Evolutionary conservation across 2,797 vertebrate species (phyloP), one percentile per base, ranked within the genome.

Genomic region (Parambassis ranga): DNA sequence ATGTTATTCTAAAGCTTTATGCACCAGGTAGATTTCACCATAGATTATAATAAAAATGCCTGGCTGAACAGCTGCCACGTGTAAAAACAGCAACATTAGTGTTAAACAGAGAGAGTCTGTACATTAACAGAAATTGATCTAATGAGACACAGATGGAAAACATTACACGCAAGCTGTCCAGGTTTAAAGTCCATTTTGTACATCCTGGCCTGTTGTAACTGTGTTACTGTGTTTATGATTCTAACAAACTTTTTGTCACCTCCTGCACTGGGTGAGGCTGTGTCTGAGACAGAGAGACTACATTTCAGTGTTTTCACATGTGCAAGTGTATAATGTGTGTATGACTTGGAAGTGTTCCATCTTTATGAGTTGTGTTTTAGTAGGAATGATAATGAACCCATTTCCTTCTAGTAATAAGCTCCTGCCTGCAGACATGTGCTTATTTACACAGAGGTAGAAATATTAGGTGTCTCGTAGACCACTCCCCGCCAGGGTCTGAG

Each of bases 401-500:
- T 77, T 84, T 83, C 76, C 76, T 75, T 36, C 8, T 2, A 10
- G n/a, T 81, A 80, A 75, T 69, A 79, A 66, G 63, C 46, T 35
- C 46, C 59, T 44, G 43, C 51, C 76, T 66, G 55, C 55, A 67
- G 63, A 71, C 55, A 10, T 51, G 6, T 51, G 60, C 31, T 71
- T 84, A 77, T 84, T 82, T 83, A 83, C 24, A 75, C 60, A 79
- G 71, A 65, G 68, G 46, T 62, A 57, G 64, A 81, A 51, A 78
- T 68, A 64, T 77, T 59, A 65, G 52, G 68, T 69, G 42, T 73
- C 78, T 62, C 46, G 68, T 65, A 51, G 48, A 44, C 2, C 5
- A 28, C 43, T 58, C 15, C 6, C 23, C 57, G 26, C 30, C 23
- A 51, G 50, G 20, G 1, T 53, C 30, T 28, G 10, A 38, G 38